Evolutionary conservation across 2,888 invertebrate genomes (phyloP).

Genomic region (Mythimna loreyi): DNA sequence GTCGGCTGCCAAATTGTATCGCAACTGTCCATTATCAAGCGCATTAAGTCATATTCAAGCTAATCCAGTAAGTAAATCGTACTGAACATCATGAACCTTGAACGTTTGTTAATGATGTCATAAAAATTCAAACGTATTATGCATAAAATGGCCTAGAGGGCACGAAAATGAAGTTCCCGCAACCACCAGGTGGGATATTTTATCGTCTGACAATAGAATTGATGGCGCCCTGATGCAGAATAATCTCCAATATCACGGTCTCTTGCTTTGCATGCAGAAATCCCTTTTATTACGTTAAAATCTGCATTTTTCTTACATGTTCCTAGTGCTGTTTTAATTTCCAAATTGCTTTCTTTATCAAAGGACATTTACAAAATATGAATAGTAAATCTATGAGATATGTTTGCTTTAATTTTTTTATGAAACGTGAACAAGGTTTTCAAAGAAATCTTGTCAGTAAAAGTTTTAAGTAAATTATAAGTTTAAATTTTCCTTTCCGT

Average conservation of each 20-base stretch:
- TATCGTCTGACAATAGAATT: constrained; percentile 76
- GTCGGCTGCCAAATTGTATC: constrained; percentile 68
- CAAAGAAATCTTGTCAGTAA: constrained; percentile 52
- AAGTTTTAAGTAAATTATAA: constrained; percentile 35
- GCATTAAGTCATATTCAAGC: constrained; percentile 59
- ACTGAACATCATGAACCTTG: constrained; percentile 57
- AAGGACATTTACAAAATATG: background rate
- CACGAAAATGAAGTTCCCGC: constrained; percentile 65
- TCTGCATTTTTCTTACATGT: background rate
- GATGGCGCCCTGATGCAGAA: constrained; percentile 76
- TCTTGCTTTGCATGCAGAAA: constrained; percentile 70
- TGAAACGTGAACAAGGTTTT: constrained; percentile 51
- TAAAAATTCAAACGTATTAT: constrained; percentile 62
- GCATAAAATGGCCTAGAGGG: constrained; percentile 37
- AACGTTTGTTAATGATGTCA: constrained; percentile 61
- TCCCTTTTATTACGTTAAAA: constrained; percentile 37
- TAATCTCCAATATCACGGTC: constrained; percentile 82
- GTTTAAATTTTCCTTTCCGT: background rate
- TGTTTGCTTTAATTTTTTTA: constrained; percentile 57
- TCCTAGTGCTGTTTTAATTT: background rate
- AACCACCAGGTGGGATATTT: constrained; percentile 66
- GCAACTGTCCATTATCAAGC: constrained; percentile 59
- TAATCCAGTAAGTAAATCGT: constrained; percentile 62
- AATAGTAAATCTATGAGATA: background rate
- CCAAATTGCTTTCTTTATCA: background rate